Percentiles rank a stretch among this genome's conserved stretches.
Conservation (phyloP, 2,113 vertebrate species). For the Petaurus breviceps region DNA sequence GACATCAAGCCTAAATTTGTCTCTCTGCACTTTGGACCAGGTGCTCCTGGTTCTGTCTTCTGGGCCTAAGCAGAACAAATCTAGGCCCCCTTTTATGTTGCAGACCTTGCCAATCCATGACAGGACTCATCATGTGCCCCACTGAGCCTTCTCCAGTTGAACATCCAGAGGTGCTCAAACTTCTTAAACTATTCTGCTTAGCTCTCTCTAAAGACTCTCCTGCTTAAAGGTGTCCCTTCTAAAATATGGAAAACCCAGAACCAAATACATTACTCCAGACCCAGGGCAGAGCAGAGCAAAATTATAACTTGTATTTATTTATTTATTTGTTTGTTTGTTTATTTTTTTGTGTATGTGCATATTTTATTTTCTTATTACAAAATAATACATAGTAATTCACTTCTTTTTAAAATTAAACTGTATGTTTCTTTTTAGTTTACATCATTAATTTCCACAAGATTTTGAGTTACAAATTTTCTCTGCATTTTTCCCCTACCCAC, state of each 20-base stretch:
- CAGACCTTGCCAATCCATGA: not conserved
- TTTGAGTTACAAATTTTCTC: too few relatives aligned
- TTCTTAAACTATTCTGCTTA: not conserved
- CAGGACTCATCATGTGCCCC: not conserved
- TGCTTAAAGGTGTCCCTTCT: not conserved
- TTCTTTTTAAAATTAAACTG: too few relatives aligned
- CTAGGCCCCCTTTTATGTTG: not conserved
- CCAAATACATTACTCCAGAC: not conserved
- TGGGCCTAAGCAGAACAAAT: not conserved
- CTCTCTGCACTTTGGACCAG: not conserved
- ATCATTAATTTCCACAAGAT: too few relatives aligned
- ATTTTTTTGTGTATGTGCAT: too few relatives aligned
- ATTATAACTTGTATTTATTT: not conserved
- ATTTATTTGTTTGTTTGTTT: too few relatives aligned
- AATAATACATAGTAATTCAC: too few relatives aligned
- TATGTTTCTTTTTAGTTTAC: too few relatives aligned
- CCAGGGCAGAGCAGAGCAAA: not conserved
- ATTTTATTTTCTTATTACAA: too few relatives aligned
- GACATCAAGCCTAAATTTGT: not conserved
- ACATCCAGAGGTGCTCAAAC: not conserved
- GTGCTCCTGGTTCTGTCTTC: not conserved
- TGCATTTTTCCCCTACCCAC: too few relatives aligned
- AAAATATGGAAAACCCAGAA: not conserved
- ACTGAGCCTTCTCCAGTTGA: too few relatives aligned
- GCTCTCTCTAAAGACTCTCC: not conserved